Conservation (phyloP, 2,888 invertebrate genomes). For the Monoplex corrugatus region DNA sequence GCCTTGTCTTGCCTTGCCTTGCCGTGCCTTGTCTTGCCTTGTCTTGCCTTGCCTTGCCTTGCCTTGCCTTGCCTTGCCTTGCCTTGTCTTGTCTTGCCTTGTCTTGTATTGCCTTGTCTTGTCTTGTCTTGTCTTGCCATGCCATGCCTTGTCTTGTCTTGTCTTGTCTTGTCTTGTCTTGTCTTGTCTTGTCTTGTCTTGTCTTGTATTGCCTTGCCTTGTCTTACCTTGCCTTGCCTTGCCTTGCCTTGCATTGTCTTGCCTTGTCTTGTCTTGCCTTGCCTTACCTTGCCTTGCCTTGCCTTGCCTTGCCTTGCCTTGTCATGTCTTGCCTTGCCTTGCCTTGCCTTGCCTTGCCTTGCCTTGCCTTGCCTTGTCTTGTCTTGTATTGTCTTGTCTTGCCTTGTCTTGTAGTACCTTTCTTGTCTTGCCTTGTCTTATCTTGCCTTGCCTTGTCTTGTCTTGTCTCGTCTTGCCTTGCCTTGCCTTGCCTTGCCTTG, state of each 20-base stretch:
- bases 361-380: background rate
- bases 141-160: constrained; percentile 49
- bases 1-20: constrained; percentile 50
- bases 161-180: constrained; percentile 29
- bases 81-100: constrained; percentile 8
- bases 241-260: background rate
- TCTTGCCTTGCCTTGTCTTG: constrained; percentile 15
- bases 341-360: constrained; percentile 20
- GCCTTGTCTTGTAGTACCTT: background rate
- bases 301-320: background rate
- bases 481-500: constrained; percentile 11
- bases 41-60: constrained; percentile 33
- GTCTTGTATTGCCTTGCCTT: constrained; percentile 4
- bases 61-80: background rate
- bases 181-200: constrained; percentile 2
- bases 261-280: background rate
- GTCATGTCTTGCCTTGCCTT: constrained; percentile 17
- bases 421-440: constrained; percentile 14
- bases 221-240: constrained; percentile 2
- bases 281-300: background rate
- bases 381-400: background rate
- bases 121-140: constrained; percentile 36
- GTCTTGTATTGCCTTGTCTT: constrained; percentile 46
- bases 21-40: constrained; percentile 50
- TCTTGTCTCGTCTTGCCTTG: constrained; percentile 14